Conservation (phyloP, 2,113 vertebrate species). For the Paratilapia polleni region DNA sequence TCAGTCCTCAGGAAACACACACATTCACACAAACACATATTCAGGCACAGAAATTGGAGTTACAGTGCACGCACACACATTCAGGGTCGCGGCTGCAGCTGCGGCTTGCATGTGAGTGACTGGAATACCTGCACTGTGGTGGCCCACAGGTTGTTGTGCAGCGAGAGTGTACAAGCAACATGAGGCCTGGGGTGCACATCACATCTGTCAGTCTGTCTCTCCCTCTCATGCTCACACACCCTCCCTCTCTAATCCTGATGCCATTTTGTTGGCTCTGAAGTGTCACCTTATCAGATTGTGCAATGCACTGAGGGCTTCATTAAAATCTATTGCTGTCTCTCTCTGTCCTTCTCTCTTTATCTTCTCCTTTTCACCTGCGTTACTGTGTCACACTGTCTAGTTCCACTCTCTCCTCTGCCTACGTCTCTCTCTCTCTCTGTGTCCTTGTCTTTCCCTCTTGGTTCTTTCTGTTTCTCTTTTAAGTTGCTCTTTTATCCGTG, state of each 20-base stretch:
- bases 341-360: not conserved
- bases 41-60: not conserved
- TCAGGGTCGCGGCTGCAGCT: not conserved
- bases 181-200: not conserved
- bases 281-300: conserved; percentile 39
- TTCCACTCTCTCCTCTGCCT: not conserved
- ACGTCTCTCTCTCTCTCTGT: not conserved
- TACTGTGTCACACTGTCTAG: not conserved
- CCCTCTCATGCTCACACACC: not conserved
- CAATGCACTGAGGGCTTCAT: conserved; percentile 34
- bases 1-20: not conserved
- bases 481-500: not conserved
- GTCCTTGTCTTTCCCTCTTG: not conserved
- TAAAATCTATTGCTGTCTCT: conserved; percentile 26
- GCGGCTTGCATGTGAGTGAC: not conserved
- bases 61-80: not conserved
- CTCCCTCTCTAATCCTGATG: not conserved
- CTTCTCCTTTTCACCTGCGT: not conserved
- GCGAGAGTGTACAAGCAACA: not conserved
- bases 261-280: conserved; percentile 12
- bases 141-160: conserved; percentile 3
- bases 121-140: conserved; percentile 28
- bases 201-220: conserved; percentile 5
- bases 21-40: not conserved
- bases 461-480: not conserved